Evolutionary conservation across 1,140 invertebrate genomes (phyloP), one percentile per base, ranked within the genome.

Genomic region (Leptestheria dahalacensis): DNA sequence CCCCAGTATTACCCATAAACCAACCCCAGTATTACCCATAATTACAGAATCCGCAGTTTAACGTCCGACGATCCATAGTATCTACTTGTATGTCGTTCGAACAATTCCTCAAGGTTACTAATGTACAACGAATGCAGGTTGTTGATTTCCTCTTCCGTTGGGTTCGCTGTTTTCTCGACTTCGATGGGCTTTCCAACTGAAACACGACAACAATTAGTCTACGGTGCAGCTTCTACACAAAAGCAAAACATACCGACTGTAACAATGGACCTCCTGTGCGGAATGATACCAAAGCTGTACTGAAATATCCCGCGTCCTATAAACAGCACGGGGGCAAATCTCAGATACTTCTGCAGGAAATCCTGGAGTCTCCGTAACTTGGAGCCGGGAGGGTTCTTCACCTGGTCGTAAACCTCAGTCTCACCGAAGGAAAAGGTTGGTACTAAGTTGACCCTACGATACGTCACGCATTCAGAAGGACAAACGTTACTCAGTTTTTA

Each of bases 361-460:
- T 85, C 77, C 71, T 95, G 91, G 12, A 87, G 62, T 10, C 70
- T 75, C 11, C 84, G 73, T 0, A 94, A 64, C 1, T 69, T 63
- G 2, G 86, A 85, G 21, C 86, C 83, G 50, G 82, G 74, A 0
- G 85, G 81, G 70, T 85, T 85, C 10, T 76, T 65, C 3, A 85
- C 66, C 66, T 93, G 90, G 62, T 83, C 77, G 70, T 84, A 96
- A 1, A 94, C 68, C 65, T 95, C 88, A 15, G 86, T 89, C 71
- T 97, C 93, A 0, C 91, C 91, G 72, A 97, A 97, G 0, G 86
- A 85, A 67, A 92, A 82, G 1, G 90, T 83, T 20, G 91, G 94
- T 2, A 94, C 91, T 59, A 95, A 70, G 0, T 83, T 74, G 3
- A 83, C 78, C 21, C 85, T 90, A 71, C 28, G 75, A 70, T 52